Evolutionary conservation across 1,140 invertebrate genomes (phyloP).

Genomic region (Mamestra configurata): DNA sequence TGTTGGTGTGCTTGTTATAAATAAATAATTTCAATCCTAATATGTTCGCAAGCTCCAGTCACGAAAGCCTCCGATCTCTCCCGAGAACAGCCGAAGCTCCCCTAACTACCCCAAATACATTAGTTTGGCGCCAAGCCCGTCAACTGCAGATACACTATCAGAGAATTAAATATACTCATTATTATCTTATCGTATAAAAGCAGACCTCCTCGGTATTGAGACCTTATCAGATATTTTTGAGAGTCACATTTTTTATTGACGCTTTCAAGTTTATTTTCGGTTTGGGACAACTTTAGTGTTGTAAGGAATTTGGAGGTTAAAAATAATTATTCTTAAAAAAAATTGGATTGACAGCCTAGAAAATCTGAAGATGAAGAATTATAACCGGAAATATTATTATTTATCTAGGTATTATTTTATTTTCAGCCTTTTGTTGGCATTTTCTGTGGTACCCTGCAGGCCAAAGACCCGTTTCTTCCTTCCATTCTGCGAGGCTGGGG

Average conservation of each 20-base stretch:
- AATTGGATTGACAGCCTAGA: too few relatives aligned
- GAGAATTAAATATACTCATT: conserved; percentile 34
- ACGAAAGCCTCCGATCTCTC: not conserved
- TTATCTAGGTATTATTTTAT: too few relatives aligned
- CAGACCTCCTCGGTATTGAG: conserved; percentile 2
- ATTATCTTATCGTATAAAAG: conserved; percentile 45
- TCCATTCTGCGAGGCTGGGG: too few relatives aligned
- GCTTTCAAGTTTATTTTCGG: not conserved
- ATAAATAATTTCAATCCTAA: not conserved
- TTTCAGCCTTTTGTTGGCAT: too few relatives aligned
- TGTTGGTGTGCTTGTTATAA: too few relatives aligned
- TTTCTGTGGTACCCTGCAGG: too few relatives aligned
- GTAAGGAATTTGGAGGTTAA: not conserved
- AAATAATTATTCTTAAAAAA: too few relatives aligned
- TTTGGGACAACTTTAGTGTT: not conserved
- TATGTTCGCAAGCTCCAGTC: not conserved
- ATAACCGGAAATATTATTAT: too few relatives aligned
- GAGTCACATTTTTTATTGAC: conserved; percentile 8
- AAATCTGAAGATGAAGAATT: too few relatives aligned
- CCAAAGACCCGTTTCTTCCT: too few relatives aligned
- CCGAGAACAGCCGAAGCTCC: conserved; percentile 13
- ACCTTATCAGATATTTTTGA: conserved; percentile 34
- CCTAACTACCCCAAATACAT: conserved; percentile 30
- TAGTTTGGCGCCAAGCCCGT: conserved; percentile 39
- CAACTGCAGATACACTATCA: conserved; percentile 31